These are phyloP conservation scores for Octodon degus DNA, from an alignment of 2,113 vertebrate genomes.

Conservation along the genomic window DNA sequence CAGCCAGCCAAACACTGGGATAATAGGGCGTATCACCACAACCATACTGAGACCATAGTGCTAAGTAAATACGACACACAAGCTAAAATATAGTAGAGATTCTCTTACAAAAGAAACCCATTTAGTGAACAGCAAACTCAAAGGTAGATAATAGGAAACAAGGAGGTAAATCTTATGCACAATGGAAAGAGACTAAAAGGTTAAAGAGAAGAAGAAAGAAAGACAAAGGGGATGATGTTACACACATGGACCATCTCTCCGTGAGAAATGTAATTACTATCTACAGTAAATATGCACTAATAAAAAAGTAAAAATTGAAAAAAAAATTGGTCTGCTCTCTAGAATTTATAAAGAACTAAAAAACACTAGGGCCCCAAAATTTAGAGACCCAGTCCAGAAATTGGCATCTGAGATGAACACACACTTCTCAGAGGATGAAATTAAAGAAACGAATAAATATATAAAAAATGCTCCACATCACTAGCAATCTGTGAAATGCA, in stretches of 20 bases:
- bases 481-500: too few species aligned
- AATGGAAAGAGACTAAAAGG: background rate
- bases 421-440: too few species aligned
- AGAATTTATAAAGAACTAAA: too few species aligned
- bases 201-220: background rate
- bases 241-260: background rate
- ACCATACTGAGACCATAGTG: background rate
- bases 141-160: background rate
- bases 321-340: background rate
- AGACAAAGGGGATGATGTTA: background rate
- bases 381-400: too few species aligned
- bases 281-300: background rate
- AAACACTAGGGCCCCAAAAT: too few species aligned
- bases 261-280: background rate
- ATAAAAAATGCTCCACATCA: too few species aligned
- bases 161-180: background rate
- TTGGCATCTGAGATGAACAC: too few species aligned
- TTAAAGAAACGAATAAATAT: too few species aligned
- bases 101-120: background rate
- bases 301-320: background rate
- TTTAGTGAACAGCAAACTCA: background rate
- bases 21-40: too few species aligned
- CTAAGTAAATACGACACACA: background rate
- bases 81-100: background rate
- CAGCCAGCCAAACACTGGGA: too few species aligned